Conservation (phyloP, 2,113 vertebrate genomes). For the Mesocricetus auratus region DNA sequence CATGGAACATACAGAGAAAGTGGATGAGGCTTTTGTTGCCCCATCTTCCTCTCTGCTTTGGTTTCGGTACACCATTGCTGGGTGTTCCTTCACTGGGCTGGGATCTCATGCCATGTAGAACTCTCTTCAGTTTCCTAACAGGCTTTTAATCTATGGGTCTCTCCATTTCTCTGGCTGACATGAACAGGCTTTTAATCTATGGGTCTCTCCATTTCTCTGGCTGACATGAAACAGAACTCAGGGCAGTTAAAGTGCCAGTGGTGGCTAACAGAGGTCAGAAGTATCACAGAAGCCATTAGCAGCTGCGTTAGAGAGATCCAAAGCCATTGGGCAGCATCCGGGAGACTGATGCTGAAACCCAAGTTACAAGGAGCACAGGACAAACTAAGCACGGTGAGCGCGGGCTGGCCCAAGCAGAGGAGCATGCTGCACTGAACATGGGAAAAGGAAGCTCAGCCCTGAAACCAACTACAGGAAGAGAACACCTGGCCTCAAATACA, state of each 20-base stretch:
- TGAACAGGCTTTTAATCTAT: neutral
- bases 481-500: neutral
- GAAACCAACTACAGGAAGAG: accelerated
- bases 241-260: neutral
- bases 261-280: neutral
- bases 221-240: neutral
- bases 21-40: too few relatives aligned
- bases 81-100: neutral
- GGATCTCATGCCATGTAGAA: accelerated
- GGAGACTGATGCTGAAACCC: neutral
- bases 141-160: neutral
- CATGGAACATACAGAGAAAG: accelerated
- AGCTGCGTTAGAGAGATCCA: neutral
- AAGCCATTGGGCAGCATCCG: neutral
- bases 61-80: neutral
- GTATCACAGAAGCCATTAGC: neutral
- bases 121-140: neutral
- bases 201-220: neutral
- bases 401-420: neutral
- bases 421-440: accelerated
- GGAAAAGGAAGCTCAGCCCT: neutral
- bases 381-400: neutral
- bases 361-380: neutral
- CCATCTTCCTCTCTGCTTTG: neutral
- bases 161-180: neutral